Base-by-base conservation (phyloP, 2,888 invertebrate genomes). In the Allophyes oxyacanthae region DNA sequence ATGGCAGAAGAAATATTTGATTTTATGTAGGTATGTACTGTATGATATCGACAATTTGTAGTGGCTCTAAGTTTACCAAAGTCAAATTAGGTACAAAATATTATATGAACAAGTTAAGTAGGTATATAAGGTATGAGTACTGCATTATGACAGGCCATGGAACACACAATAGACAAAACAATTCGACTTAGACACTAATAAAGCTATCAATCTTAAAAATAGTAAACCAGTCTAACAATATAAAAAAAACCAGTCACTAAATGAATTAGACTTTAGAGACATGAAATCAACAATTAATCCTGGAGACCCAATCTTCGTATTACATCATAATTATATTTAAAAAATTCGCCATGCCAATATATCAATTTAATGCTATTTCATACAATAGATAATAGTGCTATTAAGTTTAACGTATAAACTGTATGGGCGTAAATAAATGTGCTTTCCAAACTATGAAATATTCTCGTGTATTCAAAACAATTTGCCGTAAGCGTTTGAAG, bases 391-490 rank as follows among this genome's bases (percentile, higher is more conserved):
- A 40, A 56, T 48, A 48, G 46, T 10, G 25, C 41, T 52, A 53
- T 63, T 53, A 45, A 45, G 28, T 36, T 34, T 42, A 9, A 66
- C 32, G 7, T 50, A 33, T 6, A 32, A 45, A 14, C 2, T 62
- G 25, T 33, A 40, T 56, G 50, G 65, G 50, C 32, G 64, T 57
- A 40, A 48, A 64, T 40, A 64, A 58, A 50, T 53, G 32, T 37
- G 54, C 49, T 67, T 67, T 67, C 65, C 64, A 59, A 37, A 40
- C 40, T 15, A 37, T 69, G 37, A 57, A 61, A 51, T 57, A 63
- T 63, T 69, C 42, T 64, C 28, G 65, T 63, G 60, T 64, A 75
- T 77, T 77, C 70, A 78, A 75, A 74, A 61, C 64, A 53, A 56
- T 46, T 53, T 57, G 79, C 78, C 65, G 71, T 51, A 34, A 68